Base-by-base conservation (phyloP, 2,888 invertebrate species). In the Sminthurides aquaticus region DNA sequence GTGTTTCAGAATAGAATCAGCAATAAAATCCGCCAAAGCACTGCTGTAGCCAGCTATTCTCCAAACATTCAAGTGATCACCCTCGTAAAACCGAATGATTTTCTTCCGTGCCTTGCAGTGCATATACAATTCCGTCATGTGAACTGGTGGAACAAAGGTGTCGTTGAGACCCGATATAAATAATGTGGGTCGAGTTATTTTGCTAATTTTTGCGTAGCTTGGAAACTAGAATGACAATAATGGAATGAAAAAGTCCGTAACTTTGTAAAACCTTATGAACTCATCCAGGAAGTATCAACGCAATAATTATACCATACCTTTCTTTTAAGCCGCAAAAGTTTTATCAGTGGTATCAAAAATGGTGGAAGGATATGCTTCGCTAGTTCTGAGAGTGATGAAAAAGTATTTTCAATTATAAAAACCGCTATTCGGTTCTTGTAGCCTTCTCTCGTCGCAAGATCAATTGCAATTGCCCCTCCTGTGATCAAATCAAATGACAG, bases 391-490 rank as follows among this genome's bases (percentile, higher is more conserved):
- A 62, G n/a, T 15, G 28, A 43, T 3, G 56, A 20, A 20, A 62
- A 62, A 18, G 62, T 62, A 43, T 62, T 62, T 55, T 62, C 62
- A 25, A 62, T 11, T 24, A 62, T 26, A 1, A 62, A 25, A 34
- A 26, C 55, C 15, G 55, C 62, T 3, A 62, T 55, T 34, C 43
- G 2, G 20, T 34, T 5, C 24, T 34, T 55, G 26, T 62, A 62
- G 3, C 56, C 48, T 27, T 2, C n/a, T 24, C 55, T 3, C 1
- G 34, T 25, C 3, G 55, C 55, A 24, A 62, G 48, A 55, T 62
- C 62, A 55, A 62, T 62, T 15, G 55, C 62, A 2, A 62, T 22
- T 1, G 54, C 55, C 5, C 62, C 62, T 18, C 61, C 61, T 61
- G 24, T 29, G 8, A 11, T 3, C 2, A 3, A 28, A 57, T 11